Evolutionary conservation across 2,888 invertebrate species (phyloP), one percentile per base, ranked within the genome.

Genomic region (Ceramica pisi): DNA sequence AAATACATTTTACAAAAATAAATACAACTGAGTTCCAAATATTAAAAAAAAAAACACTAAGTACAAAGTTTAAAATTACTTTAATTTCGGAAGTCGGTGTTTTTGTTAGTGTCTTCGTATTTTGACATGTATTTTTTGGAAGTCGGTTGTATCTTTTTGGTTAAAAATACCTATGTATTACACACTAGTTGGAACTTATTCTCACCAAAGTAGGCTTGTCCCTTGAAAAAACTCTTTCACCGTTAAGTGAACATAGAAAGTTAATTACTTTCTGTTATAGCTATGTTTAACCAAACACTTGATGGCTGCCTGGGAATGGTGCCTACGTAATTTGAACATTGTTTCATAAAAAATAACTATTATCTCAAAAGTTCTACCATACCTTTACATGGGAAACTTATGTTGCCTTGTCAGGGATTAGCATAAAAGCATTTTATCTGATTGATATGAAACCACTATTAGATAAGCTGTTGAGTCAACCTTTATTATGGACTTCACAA

Each of bases 381-480:
- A 66, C 53, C 26, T 63, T 65, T 59, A 65, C 62, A 78, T 59
- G 65, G 72, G 73, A 79, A 78, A 72, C 31, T 50, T 65, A 38
- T 77, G 53, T 64, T 76, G 14, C 51, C 35, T 51, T 57, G 67
- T 62, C 53, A 62, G 50, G 10, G 82, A 78, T 78, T 78, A 51
- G 56, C 78, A 68, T 82, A 67, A 77, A 71, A 78, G 62, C 26
- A 0, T 56, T 53, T 82, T 80, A 80, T 82, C 78, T 48, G 68
- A 68, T 72, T 48, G 59, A 66, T 81, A 78, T 38, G 38, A 82
- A 66, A 68, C 48, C 65, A 78, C 65, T 78, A 46, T 59, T 46
- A 80, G 77, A 80, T 77, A 77, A 46, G 55, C 23, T 41, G 38
- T 46, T 76, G 57, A 53, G 65, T 62, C 53, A 66, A 38, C 44